These are phyloP conservation scores for Rhadina sibilatrix DNA, from an alignment of 2,113 vertebrate genomes.

Conservation along the genomic window DNA sequence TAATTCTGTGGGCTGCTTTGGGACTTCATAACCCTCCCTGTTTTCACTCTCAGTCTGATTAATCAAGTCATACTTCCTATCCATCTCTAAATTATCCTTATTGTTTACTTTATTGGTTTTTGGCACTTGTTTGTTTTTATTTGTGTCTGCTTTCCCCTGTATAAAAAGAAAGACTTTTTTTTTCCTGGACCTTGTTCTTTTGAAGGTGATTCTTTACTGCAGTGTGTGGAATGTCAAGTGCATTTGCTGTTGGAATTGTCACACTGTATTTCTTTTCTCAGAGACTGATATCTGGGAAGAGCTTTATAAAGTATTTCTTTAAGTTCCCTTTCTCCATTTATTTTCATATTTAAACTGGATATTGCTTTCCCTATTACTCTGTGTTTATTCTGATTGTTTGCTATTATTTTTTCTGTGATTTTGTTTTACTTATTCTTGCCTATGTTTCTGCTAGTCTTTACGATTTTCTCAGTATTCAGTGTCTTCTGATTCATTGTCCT, in stretches of 20 bases:
- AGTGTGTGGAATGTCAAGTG: neutral
- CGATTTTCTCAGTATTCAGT: neutral
- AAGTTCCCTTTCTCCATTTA: neutral
- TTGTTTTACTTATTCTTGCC: neutral
- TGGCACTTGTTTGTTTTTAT: neutral
- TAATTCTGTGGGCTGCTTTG: neutral
- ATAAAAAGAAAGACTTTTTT: neutral
- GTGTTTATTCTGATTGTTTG: neutral
- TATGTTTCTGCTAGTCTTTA: neutral
- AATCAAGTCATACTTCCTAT: neutral
- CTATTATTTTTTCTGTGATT: neutral
- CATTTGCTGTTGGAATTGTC: neutral
- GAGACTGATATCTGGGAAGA: neutral
- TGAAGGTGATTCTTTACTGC: neutral
- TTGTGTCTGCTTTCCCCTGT: neutral
- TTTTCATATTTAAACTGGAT: neutral
- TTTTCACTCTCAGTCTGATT: neutral
- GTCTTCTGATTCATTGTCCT: neutral
- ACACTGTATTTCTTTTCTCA: neutral
- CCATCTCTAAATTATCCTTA: neutral
- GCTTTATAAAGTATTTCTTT: neutral
- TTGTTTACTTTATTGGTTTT: neutral
- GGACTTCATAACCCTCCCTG: fast-evolving
- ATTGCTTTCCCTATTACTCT: neutral
- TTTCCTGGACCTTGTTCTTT: neutral